Evolutionary conservation across 2,888 invertebrate genomes (phyloP).

Genomic region (Gasteruption jaculator): DNA sequence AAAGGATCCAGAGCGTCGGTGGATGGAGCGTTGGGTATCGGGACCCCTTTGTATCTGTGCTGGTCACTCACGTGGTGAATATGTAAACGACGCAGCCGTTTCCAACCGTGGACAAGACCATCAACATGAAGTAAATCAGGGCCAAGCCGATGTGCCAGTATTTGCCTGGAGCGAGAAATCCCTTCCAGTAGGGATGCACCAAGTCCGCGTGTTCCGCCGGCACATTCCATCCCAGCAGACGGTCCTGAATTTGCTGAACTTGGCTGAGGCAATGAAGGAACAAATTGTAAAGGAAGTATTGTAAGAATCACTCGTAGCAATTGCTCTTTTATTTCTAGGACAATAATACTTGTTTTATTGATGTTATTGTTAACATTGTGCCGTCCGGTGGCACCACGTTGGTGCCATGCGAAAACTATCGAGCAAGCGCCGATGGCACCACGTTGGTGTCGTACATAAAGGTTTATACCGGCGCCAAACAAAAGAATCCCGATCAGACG

Average conservation of each 20-base stretch:
- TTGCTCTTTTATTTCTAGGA: too few species aligned
- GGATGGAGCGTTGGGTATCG: background rate
- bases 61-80: slow-evolving; percentile 63
- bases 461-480: too few species aligned
- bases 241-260: slow-evolving; percentile 42
- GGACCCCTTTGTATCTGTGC: background rate
- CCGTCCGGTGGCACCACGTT: too few species aligned
- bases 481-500: too few species aligned
- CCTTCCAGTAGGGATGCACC: slow-evolving; percentile 68
- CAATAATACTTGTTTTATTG: too few species aligned
- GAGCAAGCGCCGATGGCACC: too few species aligned
- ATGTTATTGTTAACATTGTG: too few species aligned
- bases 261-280: slow-evolving; percentile 26
- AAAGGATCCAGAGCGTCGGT: slow-evolving; percentile 4
- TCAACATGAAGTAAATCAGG: slow-evolving; percentile 61
- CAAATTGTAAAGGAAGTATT: slow-evolving; percentile 1
- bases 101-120: slow-evolving; percentile 61
- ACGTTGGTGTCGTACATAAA: too few species aligned
- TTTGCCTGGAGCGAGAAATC: slow-evolving; percentile 63
- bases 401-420: too few species aligned
- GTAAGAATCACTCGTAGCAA: too few species aligned
- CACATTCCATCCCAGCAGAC: slow-evolving; percentile 65
- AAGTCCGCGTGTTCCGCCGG: slow-evolving; percentile 61
- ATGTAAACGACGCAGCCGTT: slow-evolving; percentile 72
- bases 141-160: slow-evolving; percentile 65